Percentiles rank a stretch among this genome's conserved stretches.
These are phyloP conservation scores for Cassiopea andromeda DNA, from an alignment of 30 jellyfish, hydroid and myxozoan species.

Conservation along the genomic window DNA sequence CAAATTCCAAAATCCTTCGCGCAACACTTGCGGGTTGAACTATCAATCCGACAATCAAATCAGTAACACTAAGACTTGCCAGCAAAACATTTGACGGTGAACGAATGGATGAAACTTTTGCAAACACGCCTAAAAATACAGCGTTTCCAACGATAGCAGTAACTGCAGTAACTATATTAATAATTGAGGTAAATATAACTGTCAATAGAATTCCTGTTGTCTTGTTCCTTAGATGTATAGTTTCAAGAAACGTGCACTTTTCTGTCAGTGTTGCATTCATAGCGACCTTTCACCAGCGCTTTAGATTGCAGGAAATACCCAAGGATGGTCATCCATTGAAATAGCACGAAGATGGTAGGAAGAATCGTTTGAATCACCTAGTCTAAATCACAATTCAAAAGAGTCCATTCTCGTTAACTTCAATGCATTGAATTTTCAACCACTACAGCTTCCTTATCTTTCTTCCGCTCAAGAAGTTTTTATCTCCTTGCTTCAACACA, in stretches of 20 bases:
- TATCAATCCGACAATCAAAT: conserved; percentile 50
- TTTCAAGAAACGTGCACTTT: conserved; percentile 50
- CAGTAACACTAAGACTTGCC: conserved; percentile 65
- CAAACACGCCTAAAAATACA: conserved; percentile 21
- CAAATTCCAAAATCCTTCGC: conserved; percentile 44
- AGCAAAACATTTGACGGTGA: conserved; percentile 48
- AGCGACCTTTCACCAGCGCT: neutral
- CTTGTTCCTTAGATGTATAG: conserved; percentile 14
- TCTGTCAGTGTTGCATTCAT: conserved; percentile 38
- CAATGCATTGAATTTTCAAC: too few relatives aligned
- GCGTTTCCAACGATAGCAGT: conserved; percentile 41
- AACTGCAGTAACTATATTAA: conserved; percentile 49
- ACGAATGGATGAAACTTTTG: conserved; percentile 23
- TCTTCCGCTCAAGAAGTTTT: too few relatives aligned
- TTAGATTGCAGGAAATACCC: neutral
- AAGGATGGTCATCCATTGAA: neutral
- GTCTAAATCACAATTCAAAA: too few relatives aligned
- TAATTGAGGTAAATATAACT: conserved; percentile 28
- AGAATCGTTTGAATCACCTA: too few relatives aligned
- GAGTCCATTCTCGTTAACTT: too few relatives aligned
- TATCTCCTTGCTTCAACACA: too few relatives aligned
- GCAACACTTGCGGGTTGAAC: conserved; percentile 60
- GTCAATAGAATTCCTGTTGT: conserved; percentile 17
- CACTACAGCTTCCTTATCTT: too few relatives aligned
- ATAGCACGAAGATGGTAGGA: neutral